phyloP scores from a whole-genome alignment of 1,140 invertebrate species.

The Brachionus plicatilis region DNA sequence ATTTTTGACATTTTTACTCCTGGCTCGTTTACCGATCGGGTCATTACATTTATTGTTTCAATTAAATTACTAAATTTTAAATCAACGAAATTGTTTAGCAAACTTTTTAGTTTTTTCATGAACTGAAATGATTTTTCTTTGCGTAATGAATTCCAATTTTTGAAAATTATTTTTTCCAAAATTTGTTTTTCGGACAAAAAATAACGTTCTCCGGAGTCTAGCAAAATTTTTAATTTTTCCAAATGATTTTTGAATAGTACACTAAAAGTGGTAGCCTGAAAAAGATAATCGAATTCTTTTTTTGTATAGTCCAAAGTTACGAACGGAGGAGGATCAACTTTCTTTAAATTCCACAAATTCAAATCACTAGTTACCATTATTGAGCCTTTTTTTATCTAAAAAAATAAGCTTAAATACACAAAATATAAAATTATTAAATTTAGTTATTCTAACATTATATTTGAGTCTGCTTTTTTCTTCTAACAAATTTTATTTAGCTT shows the following conservation, averaged over 20 bases:
- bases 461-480: too few species aligned
- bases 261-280: neutral
- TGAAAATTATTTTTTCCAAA: conserved; percentile 11
- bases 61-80: neutral
- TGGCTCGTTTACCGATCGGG: neutral
- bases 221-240: neutral
- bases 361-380: neutral
- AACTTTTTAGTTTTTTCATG: conserved; percentile 26
- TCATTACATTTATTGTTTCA: neutral
- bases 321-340: neutral
- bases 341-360: neutral
- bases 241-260: neutral
- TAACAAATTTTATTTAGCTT: too few species aligned
- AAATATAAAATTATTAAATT: too few species aligned
- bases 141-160: conserved; percentile 33
- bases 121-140: conserved; percentile 33
- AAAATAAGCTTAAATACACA: neutral
- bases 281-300: neutral
- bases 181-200: neutral
- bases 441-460: too few species aligned
- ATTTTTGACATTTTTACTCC: neutral
- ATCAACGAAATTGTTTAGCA: neutral
- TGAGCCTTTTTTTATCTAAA: neutral
- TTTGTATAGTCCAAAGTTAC: neutral
- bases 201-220: neutral